Evolutionary conservation across 2,113 vertebrate genomes (phyloP), one percentile per base, ranked within the genome.

Genomic region (Zosterops pallidus): DNA sequence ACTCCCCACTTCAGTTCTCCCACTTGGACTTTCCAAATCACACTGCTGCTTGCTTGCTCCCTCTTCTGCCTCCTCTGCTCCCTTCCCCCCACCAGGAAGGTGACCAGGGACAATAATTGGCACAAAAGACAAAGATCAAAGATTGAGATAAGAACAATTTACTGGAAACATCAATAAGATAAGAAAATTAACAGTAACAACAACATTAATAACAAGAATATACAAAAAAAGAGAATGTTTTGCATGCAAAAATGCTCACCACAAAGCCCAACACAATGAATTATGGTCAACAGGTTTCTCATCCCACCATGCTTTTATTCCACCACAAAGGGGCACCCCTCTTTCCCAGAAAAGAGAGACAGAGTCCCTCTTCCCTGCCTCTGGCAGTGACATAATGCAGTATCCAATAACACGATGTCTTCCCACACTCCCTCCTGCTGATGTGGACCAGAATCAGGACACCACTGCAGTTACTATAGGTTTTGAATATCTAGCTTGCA

Each of bases 31-130:
- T 72, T 50, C 19, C 26, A n/a, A 81, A 44, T 12, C 37, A 65
- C 19, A 11, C 19, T 39, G 37, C 12, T 2, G 1, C 14, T 42
- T 0, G 0, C 14, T 74, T 2, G 1, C 18, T 57, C 9, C 19
- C 44, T 37, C 41, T 52, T 28, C 19, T 1, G 1, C 26, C 33
- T 23, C 19, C 42, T 65, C 14, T 44, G 2, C 15, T 2, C 4
- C 2, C 5, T 50, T 59, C 21, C 5, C 6, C 20, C 17, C 44
- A 50, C 13, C 2, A 7, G 21, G 17, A 50, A 37, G 21, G 25
- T 31, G 31, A 49, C 44, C 39, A 57, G 19, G 29, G 10, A 52
- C 39, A 67, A 52, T 4, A 29, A 5, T 7, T 52, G 33, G 15
- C 37, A 46, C 33, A 46, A 50, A n/a, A 46, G 33, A 12, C 19